Evolutionary conservation across 2,113 vertebrate species (phyloP).

Genomic region (Cichladusa arquata): DNA sequence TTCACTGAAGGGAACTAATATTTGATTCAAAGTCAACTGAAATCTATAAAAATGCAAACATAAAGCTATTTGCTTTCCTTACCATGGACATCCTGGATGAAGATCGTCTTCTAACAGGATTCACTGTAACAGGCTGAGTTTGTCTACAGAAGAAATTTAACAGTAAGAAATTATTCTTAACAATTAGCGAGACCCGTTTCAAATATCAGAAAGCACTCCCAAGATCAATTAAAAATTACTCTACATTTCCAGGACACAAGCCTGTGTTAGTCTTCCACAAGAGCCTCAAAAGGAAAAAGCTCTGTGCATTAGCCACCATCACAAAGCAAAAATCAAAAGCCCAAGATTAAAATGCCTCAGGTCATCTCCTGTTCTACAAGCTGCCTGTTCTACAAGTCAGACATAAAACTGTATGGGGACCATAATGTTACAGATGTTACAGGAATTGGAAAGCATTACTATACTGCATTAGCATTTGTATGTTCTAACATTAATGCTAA

Average conservation of each 20-base stretch:
- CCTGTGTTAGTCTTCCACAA: not conserved
- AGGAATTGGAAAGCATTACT: not conserved
- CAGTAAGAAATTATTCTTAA: not conserved
- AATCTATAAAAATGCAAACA: not conserved
- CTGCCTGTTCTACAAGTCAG: not conserved
- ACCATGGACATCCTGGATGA: constrained; percentile 94
- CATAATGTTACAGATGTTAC: not conserved
- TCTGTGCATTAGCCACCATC: not conserved
- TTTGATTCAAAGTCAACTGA: not conserved
- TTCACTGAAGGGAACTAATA: not conserved
- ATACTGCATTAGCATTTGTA: not conserved
- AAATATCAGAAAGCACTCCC: not conserved
- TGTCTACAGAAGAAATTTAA: constrained; percentile 76
- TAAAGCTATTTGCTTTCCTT: constrained; percentile 38
- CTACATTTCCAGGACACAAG: not conserved
- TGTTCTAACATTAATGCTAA: not conserved
- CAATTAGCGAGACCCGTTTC: not conserved
- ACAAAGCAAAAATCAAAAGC: not conserved
- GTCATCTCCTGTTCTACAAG: not conserved
- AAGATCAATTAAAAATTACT: not conserved
- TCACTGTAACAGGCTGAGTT: constrained; percentile 83
- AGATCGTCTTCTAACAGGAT: constrained; percentile 87
- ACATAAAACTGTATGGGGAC: not conserved
- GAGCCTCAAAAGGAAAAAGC: not conserved
- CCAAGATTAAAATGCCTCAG: not conserved